Conservation (phyloP, 2,797 vertebrate species). For the Octomys mimax region DNA sequence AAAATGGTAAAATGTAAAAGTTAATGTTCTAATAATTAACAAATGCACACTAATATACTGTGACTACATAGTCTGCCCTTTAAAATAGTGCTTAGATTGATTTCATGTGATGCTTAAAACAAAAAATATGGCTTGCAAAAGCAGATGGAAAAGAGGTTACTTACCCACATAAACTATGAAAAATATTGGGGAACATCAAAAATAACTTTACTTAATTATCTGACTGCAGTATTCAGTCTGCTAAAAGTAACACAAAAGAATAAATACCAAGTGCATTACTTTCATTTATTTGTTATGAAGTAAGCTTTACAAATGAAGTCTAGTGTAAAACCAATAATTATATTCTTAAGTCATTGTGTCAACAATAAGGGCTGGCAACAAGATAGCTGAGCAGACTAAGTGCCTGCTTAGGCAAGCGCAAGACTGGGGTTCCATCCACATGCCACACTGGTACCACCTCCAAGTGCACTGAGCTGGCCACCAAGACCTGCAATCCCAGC, state of each 20-base stretch:
- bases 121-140: background rate
- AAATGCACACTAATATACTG: background rate
- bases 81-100: background rate
- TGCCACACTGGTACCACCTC: too few species aligned
- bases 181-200: background rate
- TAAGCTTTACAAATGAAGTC: background rate
- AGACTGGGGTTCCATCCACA: too few species aligned
- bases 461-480: too few species aligned
- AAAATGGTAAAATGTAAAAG: background rate
- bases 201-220: background rate
- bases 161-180: background rate
- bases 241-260: background rate
- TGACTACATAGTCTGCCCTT: background rate
- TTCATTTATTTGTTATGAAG: background rate
- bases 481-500: too few species aligned
- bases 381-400: too few species aligned
- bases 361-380: background rate
- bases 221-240: background rate
- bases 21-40: background rate
- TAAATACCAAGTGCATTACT: background rate
- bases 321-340: background rate
- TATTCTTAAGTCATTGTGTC: background rate
- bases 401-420: too few species aligned
- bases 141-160: background rate
- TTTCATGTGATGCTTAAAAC: background rate